These are phyloP conservation scores for Agrenia bidenticulata DNA, from an alignment of 2,888 invertebrate genomes.

Conservation along the genomic window DNA sequence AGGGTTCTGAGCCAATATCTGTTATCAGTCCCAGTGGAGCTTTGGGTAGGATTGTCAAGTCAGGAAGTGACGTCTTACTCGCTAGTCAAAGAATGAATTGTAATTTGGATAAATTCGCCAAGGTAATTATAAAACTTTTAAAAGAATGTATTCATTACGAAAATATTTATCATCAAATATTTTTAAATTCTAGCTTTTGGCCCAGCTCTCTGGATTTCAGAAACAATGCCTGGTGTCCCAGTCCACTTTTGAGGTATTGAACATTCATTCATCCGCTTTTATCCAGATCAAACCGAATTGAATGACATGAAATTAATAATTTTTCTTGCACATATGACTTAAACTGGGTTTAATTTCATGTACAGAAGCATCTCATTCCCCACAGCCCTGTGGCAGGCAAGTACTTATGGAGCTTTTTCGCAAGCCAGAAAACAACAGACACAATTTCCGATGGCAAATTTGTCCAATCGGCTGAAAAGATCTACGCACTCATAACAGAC, in stretches of 20 bases:
- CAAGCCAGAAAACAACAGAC: conserved; percentile 60
- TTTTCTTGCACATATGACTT: too few species aligned
- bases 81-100: conserved; percentile 21
- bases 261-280: neutral
- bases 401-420: conserved; percentile 45
- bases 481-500: conserved; percentile 59
- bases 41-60: neutral
- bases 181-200: conserved; percentile 15
- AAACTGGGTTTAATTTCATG: conserved; percentile 29
- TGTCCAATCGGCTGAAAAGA: conserved; percentile 71
- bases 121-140: conserved; percentile 23
- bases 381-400: conserved; percentile 22
- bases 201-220: conserved; percentile 27
- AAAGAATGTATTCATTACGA: neutral
- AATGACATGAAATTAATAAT: too few species aligned
- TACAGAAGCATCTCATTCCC: conserved; percentile 69
- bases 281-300: too few species aligned
- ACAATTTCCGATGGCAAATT: conserved; percentile 62
- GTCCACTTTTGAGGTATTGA: conserved; percentile 26
- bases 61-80: neutral
- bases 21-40: neutral
- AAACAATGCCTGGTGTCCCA: conserved; percentile 23
- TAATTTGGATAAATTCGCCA: conserved; percentile 44
- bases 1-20: neutral
- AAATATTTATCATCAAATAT: neutral